Evolutionary conservation across 2,113 vertebrate species (phyloP).

Genomic region (Oncorhynchus kisutch): DNA sequence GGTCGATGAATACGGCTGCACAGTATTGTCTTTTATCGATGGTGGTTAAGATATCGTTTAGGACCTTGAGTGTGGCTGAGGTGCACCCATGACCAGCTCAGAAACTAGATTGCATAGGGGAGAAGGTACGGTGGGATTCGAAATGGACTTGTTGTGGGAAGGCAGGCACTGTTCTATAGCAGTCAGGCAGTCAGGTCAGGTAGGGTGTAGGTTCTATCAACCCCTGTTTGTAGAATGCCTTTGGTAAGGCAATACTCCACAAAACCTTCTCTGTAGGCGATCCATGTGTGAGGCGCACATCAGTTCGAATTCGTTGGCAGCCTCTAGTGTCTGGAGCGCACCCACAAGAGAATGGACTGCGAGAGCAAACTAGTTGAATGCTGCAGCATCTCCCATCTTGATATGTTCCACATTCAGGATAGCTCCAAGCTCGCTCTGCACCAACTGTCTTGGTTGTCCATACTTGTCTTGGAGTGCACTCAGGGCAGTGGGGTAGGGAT

Average conservation of each 20-base stretch:
- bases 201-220: background rate
- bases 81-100: no score
- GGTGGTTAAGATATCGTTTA: no score
- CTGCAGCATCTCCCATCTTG: background rate
- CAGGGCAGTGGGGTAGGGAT: slow-evolving; percentile 20
- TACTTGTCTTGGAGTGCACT: slow-evolving; percentile 25
- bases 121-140: no score
- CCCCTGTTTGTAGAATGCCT: background rate
- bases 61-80: no score
- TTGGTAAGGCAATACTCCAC: slow-evolving; percentile 19
- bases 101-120: no score
- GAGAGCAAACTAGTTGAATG: slow-evolving; percentile 9
- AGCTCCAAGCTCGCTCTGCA: slow-evolving; percentile 18
- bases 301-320: no score
- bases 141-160: no score
- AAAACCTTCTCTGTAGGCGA: slow-evolving; percentile 15
- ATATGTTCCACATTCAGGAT: slow-evolving; percentile 12
- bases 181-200: background rate
- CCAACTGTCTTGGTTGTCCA: slow-evolving; percentile 23
- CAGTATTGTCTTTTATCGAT: no score
- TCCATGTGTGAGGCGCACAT: no score
- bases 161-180: no score
- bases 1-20: no score
- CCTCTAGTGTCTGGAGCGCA: background rate
- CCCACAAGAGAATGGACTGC: slow-evolving; percentile 13